Percentiles rank a stretch among this genome's conserved stretches.
Evolutionary conservation across 1,140 invertebrate genomes (phyloP).

Genomic region (Atta colombica): DNA sequence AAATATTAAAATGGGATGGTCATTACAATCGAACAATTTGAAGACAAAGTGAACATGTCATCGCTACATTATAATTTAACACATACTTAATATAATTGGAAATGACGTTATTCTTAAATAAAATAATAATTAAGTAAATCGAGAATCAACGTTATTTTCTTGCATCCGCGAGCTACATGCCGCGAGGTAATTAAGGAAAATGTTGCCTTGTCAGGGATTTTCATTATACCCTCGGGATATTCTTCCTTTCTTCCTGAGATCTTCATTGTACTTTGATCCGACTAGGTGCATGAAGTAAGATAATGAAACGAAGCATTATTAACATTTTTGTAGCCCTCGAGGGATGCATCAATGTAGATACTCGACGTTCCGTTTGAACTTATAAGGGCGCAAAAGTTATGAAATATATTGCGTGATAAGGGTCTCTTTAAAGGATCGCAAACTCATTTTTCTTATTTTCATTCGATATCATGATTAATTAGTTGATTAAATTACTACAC

Average conservation of each 20-base stretch:
- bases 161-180: not conserved
- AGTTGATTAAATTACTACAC: not conserved
- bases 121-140: slow-evolving; percentile 11
- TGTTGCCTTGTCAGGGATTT: slow-evolving; percentile 46
- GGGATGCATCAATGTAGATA: slow-evolving; percentile 49
- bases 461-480: not conserved
- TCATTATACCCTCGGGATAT: slow-evolving; percentile 54
- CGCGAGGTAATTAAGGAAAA: slow-evolving; percentile 56
- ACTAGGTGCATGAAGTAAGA: slow-evolving; percentile 36
- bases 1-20: not conserved
- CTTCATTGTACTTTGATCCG: slow-evolving; percentile 57
- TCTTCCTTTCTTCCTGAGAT: slow-evolving; percentile 53
- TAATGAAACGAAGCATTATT: slow-evolving; percentile 64
- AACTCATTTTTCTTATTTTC: not conserved
- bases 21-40: not conserved
- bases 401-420: slow-evolving; percentile 9
- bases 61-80: not conserved
- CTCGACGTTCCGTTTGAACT: slow-evolving; percentile 28
- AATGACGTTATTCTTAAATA: not conserved
- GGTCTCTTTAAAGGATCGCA: not conserved
- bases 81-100: not conserved
- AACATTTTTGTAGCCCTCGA: slow-evolving; percentile 60
- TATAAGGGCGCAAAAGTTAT: slow-evolving; percentile 21
- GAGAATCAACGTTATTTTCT: not conserved
- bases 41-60: not conserved